Conservation (phyloP, 2,888 invertebrate genomes). For the Cephus nigrinus region DNA sequence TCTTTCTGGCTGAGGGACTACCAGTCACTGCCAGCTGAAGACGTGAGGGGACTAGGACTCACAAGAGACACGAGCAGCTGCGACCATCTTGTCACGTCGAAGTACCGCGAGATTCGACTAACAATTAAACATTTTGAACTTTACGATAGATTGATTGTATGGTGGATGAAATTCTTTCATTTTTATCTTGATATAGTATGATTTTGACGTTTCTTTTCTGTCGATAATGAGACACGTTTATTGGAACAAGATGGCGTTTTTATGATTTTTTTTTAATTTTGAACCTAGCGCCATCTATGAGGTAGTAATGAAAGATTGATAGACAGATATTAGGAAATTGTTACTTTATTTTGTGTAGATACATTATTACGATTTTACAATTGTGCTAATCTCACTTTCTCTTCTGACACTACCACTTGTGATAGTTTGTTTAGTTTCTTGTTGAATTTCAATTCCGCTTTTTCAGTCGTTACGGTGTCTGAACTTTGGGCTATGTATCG, state of each 20-base stretch:
- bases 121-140: background rate
- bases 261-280: background rate
- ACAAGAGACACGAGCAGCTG: background rate
- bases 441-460: slow-evolving; percentile 77
- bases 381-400: slow-evolving; percentile 67
- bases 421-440: slow-evolving; percentile 78
- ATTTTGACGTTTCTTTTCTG: background rate
- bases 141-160: background rate
- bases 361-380: background rate
- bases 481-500: slow-evolving; percentile 70
- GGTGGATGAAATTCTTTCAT: background rate
- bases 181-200: background rate
- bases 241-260: background rate
- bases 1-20: background rate
- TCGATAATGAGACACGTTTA: background rate
- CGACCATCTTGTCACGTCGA: background rate
- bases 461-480: slow-evolving; percentile 70
- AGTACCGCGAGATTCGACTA: background rate
- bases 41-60: background rate
- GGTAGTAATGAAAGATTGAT: background rate
- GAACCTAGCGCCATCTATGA: background rate
- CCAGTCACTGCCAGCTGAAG: background rate
- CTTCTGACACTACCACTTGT: slow-evolving; percentile 73
- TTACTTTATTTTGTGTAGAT: background rate
- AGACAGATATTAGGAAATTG: background rate